Base-by-base conservation (phyloP, 2,113 vertebrate species). In the Zootoca vivipara region DNA sequence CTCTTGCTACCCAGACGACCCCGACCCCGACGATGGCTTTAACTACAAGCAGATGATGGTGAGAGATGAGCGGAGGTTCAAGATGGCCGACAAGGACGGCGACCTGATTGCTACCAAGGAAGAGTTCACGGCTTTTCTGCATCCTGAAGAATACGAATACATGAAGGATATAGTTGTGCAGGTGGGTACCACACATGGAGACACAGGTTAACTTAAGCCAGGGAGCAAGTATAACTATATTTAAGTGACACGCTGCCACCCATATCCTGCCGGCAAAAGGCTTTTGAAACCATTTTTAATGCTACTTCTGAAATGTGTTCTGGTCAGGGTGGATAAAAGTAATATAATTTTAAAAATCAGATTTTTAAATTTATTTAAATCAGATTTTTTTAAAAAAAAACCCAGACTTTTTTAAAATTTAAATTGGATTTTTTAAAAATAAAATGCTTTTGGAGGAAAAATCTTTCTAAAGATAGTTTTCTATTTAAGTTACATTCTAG, bases 91-190 rank as follows among this genome's bases (percentile, higher is more conserved):
- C 91, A 97, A 91, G 64, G 97, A 99, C 0, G 96, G 96, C 33
- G 97, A 99, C 91, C 67, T 98, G 80, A 96, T 97, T 0, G 97
- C 98, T 30, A 97, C 98, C 92, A 98, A 98, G 92, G 96, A 98
- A 0, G 98, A 99, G 91, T 99, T 99, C 92, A 98, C 98, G 0
- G 98, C 98, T 56, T 99, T 99, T 46, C 96, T 99, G 77, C 98
- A 99, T 86, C 98, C 98, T 0, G 98, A 99, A 52, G 98, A 98
- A n/a, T 98, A 98, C 0, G 97, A 98, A 5, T 98, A 99, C 94
- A 99, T 99, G 98, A 99, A 98, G 85, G 97, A 98, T 26, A 97
- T 99, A 0, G 98, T 99, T 0, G 98, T 99, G 30, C 96, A 98
- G 98, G 98, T 99, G 88, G 24, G 94, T 85, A 2, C 26, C 10